Conservation (phyloP, 2,888 invertebrate species). For the Mesochorus sp. region DNA sequence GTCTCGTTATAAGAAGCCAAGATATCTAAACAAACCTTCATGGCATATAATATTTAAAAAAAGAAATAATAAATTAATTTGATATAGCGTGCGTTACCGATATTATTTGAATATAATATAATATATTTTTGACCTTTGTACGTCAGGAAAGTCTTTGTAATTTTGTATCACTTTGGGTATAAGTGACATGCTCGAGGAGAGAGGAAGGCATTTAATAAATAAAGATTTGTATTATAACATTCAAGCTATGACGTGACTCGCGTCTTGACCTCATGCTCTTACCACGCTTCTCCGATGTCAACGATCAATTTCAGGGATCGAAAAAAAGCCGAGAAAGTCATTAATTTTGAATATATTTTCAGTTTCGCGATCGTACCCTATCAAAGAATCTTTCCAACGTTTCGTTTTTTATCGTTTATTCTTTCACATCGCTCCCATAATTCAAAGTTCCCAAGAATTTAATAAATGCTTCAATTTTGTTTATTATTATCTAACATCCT, state of each 20-base stretch:
- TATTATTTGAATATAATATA: conserved; percentile 63
- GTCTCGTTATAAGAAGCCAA: neutral
- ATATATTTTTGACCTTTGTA: conserved; percentile 71
- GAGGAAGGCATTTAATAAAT: conserved; percentile 59
- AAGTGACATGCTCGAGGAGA: conserved; percentile 47
- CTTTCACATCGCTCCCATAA: no score
- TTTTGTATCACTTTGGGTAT: conserved; percentile 65
- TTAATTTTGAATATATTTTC: no score
- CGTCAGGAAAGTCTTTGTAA: conserved; percentile 63
- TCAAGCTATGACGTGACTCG: conserved; percentile 33
- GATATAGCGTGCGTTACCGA: conserved; percentile 30
- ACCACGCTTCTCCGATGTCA: neutral
- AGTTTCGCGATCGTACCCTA: no score
- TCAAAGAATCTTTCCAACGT: no score
- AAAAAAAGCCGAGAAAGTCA: no score
- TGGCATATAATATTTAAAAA: neutral
- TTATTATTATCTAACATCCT: no score
- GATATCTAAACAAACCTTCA: neutral
- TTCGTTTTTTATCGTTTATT: no score
- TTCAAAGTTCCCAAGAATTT: no score
- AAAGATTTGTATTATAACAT: conserved; percentile 65
- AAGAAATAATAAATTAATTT: conserved; percentile 43
- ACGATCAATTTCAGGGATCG: no score
- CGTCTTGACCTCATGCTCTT: conserved; percentile 42
- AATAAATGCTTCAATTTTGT: no score